These are phyloP conservation scores for Adelges cooleyi DNA, from an alignment of 1,140 invertebrate genomes.

Conservation along the genomic window DNA sequence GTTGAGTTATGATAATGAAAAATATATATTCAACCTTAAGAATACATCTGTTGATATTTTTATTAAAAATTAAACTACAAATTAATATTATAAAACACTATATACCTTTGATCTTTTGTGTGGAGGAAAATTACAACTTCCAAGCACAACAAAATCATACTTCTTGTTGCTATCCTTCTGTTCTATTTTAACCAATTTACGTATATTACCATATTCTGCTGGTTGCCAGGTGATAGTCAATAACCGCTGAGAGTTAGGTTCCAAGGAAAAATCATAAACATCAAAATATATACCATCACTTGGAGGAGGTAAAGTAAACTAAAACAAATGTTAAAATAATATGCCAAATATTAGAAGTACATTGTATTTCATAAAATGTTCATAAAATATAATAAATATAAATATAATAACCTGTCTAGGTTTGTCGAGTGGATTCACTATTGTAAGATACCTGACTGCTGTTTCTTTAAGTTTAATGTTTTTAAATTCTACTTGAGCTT, in stretches of 20 bases:
- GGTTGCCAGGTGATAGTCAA: conserved; percentile 8
- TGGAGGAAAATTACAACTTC: conserved; percentile 5
- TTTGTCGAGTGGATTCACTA: conserved; percentile 15
- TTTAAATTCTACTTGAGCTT: conserved; percentile 15
- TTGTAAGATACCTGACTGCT: neutral
- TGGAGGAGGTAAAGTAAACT: conserved; percentile 9
- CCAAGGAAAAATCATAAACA: conserved; percentile 9
- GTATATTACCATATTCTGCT: conserved; percentile 14
- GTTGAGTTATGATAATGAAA: no score
- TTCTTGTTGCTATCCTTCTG: neutral
- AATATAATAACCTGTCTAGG: conserved; percentile 17
- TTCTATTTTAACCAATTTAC: conserved; percentile 20
- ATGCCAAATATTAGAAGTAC: no score
- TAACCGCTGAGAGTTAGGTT: neutral
- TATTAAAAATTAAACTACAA: neutral
- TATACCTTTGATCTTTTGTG: neutral
- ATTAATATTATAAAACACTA: neutral
- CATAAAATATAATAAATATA: no score
- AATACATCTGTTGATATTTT: neutral
- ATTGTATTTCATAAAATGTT: no score
- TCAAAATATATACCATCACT: conserved; percentile 23
- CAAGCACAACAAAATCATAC: conserved; percentile 23
- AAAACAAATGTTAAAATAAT: no score
- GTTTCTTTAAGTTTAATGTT: conserved; percentile 12
- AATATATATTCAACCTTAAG: neutral